phyloP scores from a whole-genome alignment of 2,113 vertebrate species.

The Apus apus region DNA sequence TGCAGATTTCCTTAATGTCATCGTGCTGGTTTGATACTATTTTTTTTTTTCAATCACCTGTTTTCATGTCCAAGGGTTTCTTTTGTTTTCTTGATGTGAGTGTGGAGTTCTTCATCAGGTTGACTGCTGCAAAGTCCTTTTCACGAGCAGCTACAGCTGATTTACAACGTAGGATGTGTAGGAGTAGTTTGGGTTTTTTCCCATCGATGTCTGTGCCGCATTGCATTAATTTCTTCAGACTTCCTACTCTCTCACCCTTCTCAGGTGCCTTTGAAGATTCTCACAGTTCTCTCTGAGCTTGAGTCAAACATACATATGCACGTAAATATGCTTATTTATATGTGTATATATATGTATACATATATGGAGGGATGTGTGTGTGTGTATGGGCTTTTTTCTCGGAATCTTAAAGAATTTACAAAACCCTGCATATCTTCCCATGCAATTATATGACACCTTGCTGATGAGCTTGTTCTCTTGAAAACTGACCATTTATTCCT shows the following conservation, averaged over 20 bases:
- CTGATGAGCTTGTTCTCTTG: background rate
- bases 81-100: background rate
- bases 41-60: background rate
- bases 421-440: background rate
- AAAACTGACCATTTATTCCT: background rate
- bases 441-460: background rate
- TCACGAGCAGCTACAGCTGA: background rate
- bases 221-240: slow-evolving; percentile 9
- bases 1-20: background rate
- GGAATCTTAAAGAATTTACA: background rate
- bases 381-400: background rate
- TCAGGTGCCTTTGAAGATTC: background rate
- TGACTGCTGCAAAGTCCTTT: background rate
- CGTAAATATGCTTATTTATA: background rate
- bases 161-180: background rate
- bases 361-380: background rate
- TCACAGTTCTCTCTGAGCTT: background rate
- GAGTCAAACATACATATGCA: background rate
- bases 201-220: background rate
- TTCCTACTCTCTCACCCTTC: background rate
- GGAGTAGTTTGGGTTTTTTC: slow-evolving; percentile 12
- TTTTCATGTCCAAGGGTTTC: background rate
- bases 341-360: no score
- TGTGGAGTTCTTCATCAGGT: background rate
- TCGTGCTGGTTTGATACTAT: background rate